A percentile compares a stretch with the other conserved stretches of the same genome.
These are phyloP conservation scores for Caenorhabditis becei DNA, from an alignment of 2,888 invertebrate genomes.

Conservation along the genomic window DNA sequence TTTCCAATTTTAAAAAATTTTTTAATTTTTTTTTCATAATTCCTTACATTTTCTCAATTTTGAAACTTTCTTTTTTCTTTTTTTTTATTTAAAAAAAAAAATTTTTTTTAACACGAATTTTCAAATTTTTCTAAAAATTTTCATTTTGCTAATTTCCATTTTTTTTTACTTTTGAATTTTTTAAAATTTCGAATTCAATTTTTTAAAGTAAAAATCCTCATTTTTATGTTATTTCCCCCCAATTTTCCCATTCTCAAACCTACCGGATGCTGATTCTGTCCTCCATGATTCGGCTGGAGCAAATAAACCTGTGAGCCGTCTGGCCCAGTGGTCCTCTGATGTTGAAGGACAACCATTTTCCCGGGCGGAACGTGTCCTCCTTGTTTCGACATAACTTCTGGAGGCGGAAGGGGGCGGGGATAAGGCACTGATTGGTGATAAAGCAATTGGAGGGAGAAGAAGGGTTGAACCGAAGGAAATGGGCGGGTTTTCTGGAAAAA, in stretches of 20 bases:
- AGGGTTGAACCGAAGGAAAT: no score
- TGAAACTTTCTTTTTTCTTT: no score
- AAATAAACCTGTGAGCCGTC: constrained; percentile 63
- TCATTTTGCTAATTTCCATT: no score
- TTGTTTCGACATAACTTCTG: constrained; percentile 36
- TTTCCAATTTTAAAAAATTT: no score
- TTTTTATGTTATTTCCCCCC: no score
- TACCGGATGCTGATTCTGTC: constrained; percentile 21
- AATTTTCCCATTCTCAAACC: neutral
- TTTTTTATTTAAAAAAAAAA: no score
- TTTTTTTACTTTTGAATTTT: no score
- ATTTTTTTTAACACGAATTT: no score
- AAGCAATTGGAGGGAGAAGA: neutral
- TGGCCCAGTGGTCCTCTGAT: constrained; percentile 32
- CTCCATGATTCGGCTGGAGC: constrained; percentile 53
- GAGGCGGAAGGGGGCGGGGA: constrained; percentile 20
- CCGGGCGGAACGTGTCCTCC: constrained; percentile 10
- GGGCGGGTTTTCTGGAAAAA: no score
- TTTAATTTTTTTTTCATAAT: no score
- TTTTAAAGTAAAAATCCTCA: neutral
- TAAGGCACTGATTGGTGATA: neutral
- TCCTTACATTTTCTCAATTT: no score
- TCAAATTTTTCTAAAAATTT: no score
- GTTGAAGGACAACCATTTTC: constrained; percentile 22
- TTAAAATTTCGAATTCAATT: neutral